Conservation (phyloP, 2,888 invertebrate species). For the Nomada lathburiana region DNA sequence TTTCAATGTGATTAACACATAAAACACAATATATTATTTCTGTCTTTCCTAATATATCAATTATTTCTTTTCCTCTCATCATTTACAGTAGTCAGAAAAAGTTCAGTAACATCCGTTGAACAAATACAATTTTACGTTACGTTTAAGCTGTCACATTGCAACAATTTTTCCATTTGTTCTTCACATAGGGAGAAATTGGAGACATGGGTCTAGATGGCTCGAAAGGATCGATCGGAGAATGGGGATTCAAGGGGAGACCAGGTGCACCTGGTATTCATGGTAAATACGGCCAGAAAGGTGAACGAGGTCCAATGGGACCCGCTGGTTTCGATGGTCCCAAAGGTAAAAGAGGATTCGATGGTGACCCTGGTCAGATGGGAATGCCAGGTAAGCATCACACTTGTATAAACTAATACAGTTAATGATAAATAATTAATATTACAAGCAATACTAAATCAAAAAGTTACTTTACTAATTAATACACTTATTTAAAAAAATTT, state of each 20-base stretch:
- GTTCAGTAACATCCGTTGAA: too few relatives aligned
- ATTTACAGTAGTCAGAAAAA: too few relatives aligned
- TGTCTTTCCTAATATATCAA: too few relatives aligned
- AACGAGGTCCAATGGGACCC: constrained; percentile 82
- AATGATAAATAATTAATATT: background rate
- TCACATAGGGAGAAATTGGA: constrained; percentile 81
- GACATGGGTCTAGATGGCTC: constrained; percentile 84
- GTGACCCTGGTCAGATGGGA: constrained; percentile 85
- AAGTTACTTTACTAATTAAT: background rate
- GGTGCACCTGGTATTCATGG: constrained; percentile 81
- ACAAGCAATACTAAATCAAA: too few relatives aligned
- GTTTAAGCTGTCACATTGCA: constrained; percentile 7
- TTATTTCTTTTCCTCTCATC: too few relatives aligned
- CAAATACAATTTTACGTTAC: background rate
- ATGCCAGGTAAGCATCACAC: constrained; percentile 82
- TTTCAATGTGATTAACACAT: too few relatives aligned
- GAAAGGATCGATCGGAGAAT: constrained; percentile 88
- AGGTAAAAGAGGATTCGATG: constrained; percentile 83
- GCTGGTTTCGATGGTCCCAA: constrained; percentile 83
- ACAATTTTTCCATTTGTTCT: background rate
- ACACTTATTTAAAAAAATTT: background rate
- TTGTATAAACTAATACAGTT: background rate
- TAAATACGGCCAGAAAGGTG: constrained; percentile 86
- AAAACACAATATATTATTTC: too few relatives aligned
- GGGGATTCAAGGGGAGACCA: constrained; percentile 75